These are phyloP conservation scores for Capitella teleta DNA, from an alignment of 1,140 invertebrate species.

Conservation along the genomic window DNA sequence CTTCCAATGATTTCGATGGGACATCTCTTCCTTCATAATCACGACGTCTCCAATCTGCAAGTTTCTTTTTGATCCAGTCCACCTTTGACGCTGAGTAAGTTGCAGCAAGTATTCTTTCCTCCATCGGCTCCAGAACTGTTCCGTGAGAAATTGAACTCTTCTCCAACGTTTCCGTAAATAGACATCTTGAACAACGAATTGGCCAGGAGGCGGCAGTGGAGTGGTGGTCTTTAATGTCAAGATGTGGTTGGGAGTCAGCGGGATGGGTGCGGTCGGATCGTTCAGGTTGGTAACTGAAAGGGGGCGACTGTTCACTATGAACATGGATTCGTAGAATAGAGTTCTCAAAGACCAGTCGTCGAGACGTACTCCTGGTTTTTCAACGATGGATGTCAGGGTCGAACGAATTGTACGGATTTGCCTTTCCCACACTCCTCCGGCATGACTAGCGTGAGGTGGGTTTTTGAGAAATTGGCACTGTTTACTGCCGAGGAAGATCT, in stretches of 20 bases:
- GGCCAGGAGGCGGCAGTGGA: conserved; percentile 1
- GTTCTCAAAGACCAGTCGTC: conserved; percentile 10
- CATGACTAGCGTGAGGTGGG: conserved; percentile 10
- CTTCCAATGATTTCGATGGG: conserved; percentile 1
- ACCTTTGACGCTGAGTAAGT: conserved; percentile 13
- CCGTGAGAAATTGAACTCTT: conserved; percentile 15
- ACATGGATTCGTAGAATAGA: conserved; percentile 19
- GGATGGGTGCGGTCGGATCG: conserved; percentile 12
- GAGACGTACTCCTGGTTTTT: background rate
- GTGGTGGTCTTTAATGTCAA: conserved; percentile 9
- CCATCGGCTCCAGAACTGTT: conserved; percentile 18
- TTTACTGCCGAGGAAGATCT: background rate
- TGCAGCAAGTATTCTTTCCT: conserved; percentile 15
- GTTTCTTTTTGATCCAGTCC: conserved; percentile 10
- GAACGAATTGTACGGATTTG: conserved; percentile 18
- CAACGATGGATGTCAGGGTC: conserved; percentile 18
- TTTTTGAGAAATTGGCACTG: conserved; percentile 7
- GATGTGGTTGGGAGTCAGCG: conserved; percentile 14
- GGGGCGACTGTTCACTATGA: conserved; percentile 14
- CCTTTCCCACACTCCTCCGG: conserved; percentile 17
- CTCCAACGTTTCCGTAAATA: conserved; percentile 13
- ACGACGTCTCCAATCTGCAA: conserved; percentile 7
- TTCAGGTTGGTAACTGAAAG: conserved; percentile 8
- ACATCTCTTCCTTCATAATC: conserved; percentile 2
- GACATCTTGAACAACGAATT: conserved; percentile 5